These are phyloP conservation scores for Cossypha heuglini DNA, from an alignment of 2,797 vertebrate species.

Conservation along the genomic window DNA sequence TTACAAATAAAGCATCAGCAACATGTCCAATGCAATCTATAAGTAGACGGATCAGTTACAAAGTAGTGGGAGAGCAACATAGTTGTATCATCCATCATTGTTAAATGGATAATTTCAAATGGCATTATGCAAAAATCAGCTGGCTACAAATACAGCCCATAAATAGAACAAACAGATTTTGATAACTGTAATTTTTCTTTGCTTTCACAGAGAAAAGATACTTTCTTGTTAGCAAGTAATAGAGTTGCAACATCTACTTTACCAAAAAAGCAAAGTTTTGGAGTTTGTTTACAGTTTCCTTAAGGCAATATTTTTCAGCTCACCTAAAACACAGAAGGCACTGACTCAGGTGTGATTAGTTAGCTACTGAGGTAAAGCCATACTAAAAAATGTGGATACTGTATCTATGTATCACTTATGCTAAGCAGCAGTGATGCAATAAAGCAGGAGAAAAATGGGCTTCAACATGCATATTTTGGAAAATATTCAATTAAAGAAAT, in stretches of 20 bases:
- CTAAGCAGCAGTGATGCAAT: background rate
- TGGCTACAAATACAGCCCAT: conserved; percentile 4
- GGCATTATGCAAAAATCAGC: conserved; percentile 51
- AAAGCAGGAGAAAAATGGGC: background rate
- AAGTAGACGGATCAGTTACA: conserved; percentile 19
- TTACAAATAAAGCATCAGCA: conserved; percentile 45
- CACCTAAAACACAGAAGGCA: background rate
- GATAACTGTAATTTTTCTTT: background rate
- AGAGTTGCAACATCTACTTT: background rate
- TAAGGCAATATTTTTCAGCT: background rate
- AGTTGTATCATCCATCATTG: conserved; percentile 15
- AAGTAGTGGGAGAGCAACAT: background rate
- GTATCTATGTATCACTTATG: background rate
- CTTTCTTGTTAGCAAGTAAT: background rate
- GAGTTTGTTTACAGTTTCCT: background rate
- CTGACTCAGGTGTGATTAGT: background rate
- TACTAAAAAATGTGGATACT: background rate
- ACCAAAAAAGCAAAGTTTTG: background rate
- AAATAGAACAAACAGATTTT: conserved; percentile 12
- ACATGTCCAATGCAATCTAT: background rate
- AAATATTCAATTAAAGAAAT: background rate
- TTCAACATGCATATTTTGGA: background rate
- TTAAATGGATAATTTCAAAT: conserved; percentile 47
- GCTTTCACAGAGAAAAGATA: background rate
- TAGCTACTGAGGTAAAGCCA: background rate